Conservation (phyloP, 2,113 vertebrate species). For the Phasianus colchicus region DNA sequence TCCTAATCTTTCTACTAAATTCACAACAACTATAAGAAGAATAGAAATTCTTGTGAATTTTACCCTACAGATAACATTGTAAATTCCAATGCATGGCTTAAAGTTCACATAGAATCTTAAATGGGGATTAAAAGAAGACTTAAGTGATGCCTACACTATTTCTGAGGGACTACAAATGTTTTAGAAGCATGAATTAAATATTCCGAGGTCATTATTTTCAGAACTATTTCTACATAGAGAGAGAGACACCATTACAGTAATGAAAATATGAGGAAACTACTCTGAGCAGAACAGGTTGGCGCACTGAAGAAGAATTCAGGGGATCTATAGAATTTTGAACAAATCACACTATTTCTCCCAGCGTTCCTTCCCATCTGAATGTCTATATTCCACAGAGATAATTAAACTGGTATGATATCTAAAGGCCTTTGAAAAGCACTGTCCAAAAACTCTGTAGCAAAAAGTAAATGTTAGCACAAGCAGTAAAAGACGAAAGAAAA, state of each 20-base stretch:
- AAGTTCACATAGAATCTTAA: neutral
- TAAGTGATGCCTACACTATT: neutral
- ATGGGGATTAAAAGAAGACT: neutral
- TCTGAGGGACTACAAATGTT: neutral
- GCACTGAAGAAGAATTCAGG: neutral
- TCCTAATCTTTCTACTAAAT: neutral
- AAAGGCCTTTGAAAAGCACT: neutral
- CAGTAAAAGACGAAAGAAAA: neutral
- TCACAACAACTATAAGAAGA: neutral
- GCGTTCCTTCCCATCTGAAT: neutral
- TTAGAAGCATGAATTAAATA: neutral
- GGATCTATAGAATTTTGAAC: neutral
- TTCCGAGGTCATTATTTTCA: neutral
- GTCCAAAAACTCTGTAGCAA: neutral
- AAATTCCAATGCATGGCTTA: neutral
- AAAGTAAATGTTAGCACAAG: neutral
- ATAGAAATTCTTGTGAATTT: neutral
- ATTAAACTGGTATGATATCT: neutral
- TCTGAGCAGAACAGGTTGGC: neutral
- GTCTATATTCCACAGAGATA: neutral
- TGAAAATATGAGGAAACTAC: neutral
- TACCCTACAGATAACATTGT: neutral
- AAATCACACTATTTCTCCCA: neutral
- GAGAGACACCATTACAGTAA: neutral
- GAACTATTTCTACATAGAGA: neutral